Evolutionary conservation across 2,113 vertebrate genomes (phyloP), one percentile per base, ranked within the genome.

Genomic region (Formicarius rufipectus): DNA sequence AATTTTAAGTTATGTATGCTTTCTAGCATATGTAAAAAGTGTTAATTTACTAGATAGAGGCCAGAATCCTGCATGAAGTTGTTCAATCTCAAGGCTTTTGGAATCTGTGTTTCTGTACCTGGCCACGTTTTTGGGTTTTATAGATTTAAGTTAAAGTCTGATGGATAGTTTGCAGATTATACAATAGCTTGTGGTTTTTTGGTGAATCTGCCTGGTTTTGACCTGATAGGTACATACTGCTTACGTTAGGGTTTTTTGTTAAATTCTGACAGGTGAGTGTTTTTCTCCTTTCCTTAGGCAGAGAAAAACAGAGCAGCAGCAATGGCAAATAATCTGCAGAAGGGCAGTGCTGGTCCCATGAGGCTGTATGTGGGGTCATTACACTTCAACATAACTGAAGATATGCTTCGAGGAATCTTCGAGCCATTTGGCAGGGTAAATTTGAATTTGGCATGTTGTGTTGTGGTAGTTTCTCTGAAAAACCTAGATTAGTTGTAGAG

Each of bases 351-450:
- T 37, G 99, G 99, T 33, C 99, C 99, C 2, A 99, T 99, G 99
- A 98, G 99, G 72, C 98, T 99, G 28, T 99, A 99, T 89, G 98
- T 99, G 27, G 99, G 99, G 52, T 99, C 99, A 0, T 97, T 99
- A 89, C 99, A 99, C 94, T 99, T 99, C 95, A 99, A 99, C 94
- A 99, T 99, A 97, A 99, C 99, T 4, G 99, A 99, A 96, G 99
- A 99, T 93, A 99, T 99, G 99, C 98, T 99, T 89, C 97, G 99
- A 71, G 99, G 99, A 30, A 99, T 99, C 93, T 99, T 99, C 93
- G 99, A 99, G 81, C 99, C 99, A 0, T 99, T 99, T 96, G 99
- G 99, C 94, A 98, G 99, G 98, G 99, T 99, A 86, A 97, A 49
- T 91, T 45, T 55, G 19, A 7, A 14, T 56, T 80, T 22, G 15